Percentiles rank a stretch among this genome's conserved stretches.
Conservation (phyloP, 2,797 vertebrate species). For the Peromyscus attwateri region DNA sequence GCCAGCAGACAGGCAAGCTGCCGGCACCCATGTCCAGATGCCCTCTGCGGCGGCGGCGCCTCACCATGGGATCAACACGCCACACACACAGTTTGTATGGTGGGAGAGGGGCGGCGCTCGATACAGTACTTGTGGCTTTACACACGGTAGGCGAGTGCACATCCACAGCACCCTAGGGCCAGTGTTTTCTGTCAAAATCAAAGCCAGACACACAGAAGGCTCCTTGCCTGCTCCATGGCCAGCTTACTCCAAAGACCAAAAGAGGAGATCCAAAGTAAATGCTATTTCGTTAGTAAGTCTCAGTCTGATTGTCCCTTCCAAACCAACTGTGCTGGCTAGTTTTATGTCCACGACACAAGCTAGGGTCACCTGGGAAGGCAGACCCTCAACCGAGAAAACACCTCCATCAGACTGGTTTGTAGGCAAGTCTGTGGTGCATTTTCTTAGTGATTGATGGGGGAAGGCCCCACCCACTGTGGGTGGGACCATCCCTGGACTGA, state of each 20-base stretch:
- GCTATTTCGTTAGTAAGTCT: not conserved
- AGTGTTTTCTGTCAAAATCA: constrained; percentile 1
- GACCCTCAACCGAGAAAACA: not conserved
- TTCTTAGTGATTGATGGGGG: not conserved
- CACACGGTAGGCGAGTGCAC: too few species aligned
- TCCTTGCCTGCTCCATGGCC: not conserved
- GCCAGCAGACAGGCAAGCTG: not conserved
- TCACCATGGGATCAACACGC: not conserved
- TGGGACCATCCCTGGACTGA: not conserved
- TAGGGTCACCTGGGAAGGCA: not conserved
- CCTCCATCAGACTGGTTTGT: not conserved
- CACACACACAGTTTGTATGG: not conserved
- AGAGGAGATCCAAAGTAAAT: not conserved
- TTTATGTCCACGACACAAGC: not conserved
- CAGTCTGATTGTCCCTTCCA: not conserved
- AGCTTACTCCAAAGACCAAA: not conserved
- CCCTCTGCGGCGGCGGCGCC: too few species aligned
- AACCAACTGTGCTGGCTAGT: not conserved
- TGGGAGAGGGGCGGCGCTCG: not conserved
- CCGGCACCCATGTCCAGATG: not conserved
- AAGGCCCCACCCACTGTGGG: rapidly evolving
- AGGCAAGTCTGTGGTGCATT: not conserved
- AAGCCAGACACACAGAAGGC: not conserved
- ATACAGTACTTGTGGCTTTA: not conserved
- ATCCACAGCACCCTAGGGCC: not conserved